These are phyloP conservation scores for Sardina pilchardus DNA, from an alignment of 2,113 vertebrate genomes.

Conservation along the genomic window DNA sequence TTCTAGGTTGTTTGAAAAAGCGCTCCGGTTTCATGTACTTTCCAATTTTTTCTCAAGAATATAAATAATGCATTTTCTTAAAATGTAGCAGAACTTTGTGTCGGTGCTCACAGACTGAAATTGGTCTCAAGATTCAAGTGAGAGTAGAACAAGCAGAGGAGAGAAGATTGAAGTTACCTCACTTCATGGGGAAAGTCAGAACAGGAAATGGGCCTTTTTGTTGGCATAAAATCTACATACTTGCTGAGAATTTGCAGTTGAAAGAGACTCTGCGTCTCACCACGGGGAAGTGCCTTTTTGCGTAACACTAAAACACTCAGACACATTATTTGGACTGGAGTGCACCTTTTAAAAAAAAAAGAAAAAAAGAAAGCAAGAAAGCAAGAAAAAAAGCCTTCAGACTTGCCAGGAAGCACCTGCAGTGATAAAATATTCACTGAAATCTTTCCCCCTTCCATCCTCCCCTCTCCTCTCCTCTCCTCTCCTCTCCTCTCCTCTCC, in stretches of 20 bases:
- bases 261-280: background rate
- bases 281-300: background rate
- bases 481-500: background rate
- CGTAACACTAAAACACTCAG: background rate
- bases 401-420: background rate
- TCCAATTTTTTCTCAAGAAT: background rate
- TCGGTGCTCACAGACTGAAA: background rate
- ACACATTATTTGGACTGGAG: background rate
- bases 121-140: background rate
- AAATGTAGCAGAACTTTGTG: background rate
- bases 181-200: background rate
- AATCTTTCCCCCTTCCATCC: background rate
- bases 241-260: background rate
- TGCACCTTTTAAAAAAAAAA: background rate
- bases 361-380: no score
- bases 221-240: constrained; percentile 1
- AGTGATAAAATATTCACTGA: background rate
- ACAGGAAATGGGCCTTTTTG: no score
- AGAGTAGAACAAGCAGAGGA: background rate
- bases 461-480: background rate
- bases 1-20: background rate
- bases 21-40: background rate
- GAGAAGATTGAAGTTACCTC: background rate
- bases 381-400: background rate
- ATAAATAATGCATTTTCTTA: background rate